Evolutionary conservation across 2,888 invertebrate species (phyloP).

Genomic region (Machimus atricapillus): DNA sequence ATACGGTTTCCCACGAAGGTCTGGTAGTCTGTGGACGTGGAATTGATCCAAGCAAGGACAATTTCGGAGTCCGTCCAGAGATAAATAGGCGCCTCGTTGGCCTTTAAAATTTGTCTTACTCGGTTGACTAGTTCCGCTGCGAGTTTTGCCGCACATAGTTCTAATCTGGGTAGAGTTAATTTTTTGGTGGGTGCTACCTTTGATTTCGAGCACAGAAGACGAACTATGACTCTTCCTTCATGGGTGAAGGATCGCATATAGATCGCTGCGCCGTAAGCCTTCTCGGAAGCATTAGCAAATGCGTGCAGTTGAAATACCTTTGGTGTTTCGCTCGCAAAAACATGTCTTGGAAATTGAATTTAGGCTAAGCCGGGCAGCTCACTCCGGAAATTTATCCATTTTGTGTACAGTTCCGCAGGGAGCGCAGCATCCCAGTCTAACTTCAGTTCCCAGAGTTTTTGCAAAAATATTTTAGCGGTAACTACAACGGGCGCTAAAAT

Average conservation of each 20-base stretch:
- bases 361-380: background rate
- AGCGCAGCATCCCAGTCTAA: background rate
- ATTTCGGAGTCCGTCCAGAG: constrained; percentile 31
- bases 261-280: background rate
- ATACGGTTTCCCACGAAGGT: constrained; percentile 47
- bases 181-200: constrained; percentile 45
- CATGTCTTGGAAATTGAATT: background rate
- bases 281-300: background rate
- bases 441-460: background rate
- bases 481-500: background rate
- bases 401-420: background rate
- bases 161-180: constrained; percentile 49
- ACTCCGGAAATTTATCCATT: background rate
- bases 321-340: background rate
- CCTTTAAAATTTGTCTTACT: background rate
- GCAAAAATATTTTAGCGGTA: background rate
- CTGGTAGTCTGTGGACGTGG: background rate
- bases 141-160: constrained; percentile 45
- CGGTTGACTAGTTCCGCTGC: background rate
- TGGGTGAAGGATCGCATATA: constrained; percentile 4
- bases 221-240: constrained; percentile 37
- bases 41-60: background rate
- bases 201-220: constrained; percentile 39
- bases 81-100: background rate
- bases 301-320: background rate